Conservation (phyloP, 2,797 vertebrate species). For the Ctenosaura bakeri region DNA sequence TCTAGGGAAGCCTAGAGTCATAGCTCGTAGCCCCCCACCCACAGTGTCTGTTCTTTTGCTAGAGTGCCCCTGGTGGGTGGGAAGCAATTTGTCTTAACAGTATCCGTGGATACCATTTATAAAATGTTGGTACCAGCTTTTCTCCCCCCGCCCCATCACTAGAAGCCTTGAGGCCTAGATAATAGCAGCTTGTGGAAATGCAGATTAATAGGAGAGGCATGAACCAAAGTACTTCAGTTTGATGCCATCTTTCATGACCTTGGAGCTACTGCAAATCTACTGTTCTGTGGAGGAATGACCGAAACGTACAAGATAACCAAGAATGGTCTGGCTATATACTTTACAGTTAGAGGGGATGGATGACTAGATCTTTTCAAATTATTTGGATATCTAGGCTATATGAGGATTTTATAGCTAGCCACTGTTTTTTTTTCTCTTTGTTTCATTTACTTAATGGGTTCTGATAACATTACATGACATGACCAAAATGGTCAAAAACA, state of each 20-base stretch:
- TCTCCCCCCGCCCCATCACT: not conserved
- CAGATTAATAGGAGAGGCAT: slow-evolving; percentile 1
- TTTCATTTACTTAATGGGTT: not conserved
- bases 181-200: slow-evolving; percentile 23
- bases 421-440: not conserved
- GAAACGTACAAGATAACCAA: not conserved
- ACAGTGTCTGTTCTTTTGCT: slow-evolving; percentile 35
- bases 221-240: not conserved
- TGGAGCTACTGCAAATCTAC: not conserved
- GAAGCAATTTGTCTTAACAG: slow-evolving; percentile 36
- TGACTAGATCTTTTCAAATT: not conserved
- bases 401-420: not conserved
- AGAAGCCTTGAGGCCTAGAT: slow-evolving; percentile 10
- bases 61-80: slow-evolving; percentile 28
- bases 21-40: slow-evolving; percentile 21
- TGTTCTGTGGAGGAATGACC: not conserved
- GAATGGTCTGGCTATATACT: not conserved
- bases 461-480: not conserved
- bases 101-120: slow-evolving; percentile 46
- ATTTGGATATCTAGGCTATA: not conserved
- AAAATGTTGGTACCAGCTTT: slow-evolving; percentile 28
- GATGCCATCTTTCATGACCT: not conserved
- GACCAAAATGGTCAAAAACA: not conserved
- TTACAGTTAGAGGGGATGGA: not conserved
- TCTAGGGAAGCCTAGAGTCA: not conserved